Percentiles rank a stretch among this genome's conserved stretches.
These are phyloP conservation scores for Enteromius paludinosus DNA, from an alignment of 2,797 vertebrate genomes.

Conservation along the genomic window DNA sequence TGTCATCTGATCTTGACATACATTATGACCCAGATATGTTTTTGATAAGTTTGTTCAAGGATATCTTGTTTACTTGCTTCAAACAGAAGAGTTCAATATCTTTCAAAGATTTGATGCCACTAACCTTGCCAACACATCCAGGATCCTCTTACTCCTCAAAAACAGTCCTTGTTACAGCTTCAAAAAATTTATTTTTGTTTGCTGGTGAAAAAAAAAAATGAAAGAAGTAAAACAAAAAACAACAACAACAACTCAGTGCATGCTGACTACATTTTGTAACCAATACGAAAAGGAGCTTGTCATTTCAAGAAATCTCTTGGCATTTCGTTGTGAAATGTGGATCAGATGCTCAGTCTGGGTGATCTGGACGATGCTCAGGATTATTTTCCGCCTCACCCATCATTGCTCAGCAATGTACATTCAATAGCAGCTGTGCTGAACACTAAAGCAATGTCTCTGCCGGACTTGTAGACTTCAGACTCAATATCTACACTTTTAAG, in stretches of 20 bases:
- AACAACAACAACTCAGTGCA: not conserved
- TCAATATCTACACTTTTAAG: not conserved
- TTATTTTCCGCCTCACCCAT: not conserved
- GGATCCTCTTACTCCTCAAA: not conserved
- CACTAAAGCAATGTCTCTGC: not conserved
- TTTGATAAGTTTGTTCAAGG: not conserved
- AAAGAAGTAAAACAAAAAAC: not conserved
- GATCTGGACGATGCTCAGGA: not conserved
- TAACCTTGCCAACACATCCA: not conserved
- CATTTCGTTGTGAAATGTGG: not conserved
- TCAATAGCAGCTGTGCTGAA: slow-evolving; percentile 1
- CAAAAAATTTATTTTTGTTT: not conserved
- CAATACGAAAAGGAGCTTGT: slow-evolving; percentile 5
- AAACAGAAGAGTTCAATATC: not conserved
- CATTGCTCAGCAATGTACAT: not conserved
- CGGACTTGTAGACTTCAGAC: slow-evolving; percentile 3
- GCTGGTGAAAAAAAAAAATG: not conserved
- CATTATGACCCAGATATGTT: not conserved
- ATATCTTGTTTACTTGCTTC: not conserved
- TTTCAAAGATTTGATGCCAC: not conserved
- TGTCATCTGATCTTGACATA: not conserved
- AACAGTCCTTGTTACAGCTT: not conserved
- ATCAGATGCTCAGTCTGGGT: not conserved
- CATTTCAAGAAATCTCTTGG: not conserved
- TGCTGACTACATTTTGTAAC: not conserved